Base-by-base conservation (phyloP, 2,113 vertebrate species). In the Zootoca vivipara region DNA sequence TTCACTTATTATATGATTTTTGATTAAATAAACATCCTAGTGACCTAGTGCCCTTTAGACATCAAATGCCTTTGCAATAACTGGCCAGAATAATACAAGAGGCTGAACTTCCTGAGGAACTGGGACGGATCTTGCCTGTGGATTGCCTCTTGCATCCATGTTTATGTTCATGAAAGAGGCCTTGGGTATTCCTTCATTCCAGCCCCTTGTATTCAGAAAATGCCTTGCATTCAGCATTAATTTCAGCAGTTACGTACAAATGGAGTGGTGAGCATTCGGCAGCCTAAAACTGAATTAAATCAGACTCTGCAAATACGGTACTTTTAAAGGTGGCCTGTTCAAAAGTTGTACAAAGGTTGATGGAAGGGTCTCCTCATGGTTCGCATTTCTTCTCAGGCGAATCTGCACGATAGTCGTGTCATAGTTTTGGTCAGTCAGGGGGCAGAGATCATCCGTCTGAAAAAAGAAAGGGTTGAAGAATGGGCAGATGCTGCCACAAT, bases 361-460 rank as follows among this genome's bases (percentile, higher is more conserved):
- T 8, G 77, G 58, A 69, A 65, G 38, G 26, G 22, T 33, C 46
- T 82, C 72, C 72, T 10, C 79, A 74, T 67, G 18, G 13, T 85
- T 83, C 7, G 88, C 83, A 83, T 72, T 74, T 78, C 58, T 20
- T 58, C 16, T 9, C 33, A 97, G 96, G 94, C 89, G 22, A 82
- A 26, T 58, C 67, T 90, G 18, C 83, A 78, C 16, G 96, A 97
- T 73, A 40, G 0, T 0, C 92, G 96, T 22, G 46, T 84, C 26
- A 86, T 96, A 18, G 81, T 93, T 35, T 91, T 96, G 20, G 62
- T 95, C 30, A 97, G 96, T 56, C 79, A 91, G 72, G 95, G 95
- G 75, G 58, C 85, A 22, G 93, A 95, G 67, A 5, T 96, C 46
- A 94, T 96, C 56, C 73, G 77, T 13, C 2, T 96, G 12, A 93